Evolutionary conservation across 2,888 invertebrate species (phyloP).

Genomic region (Meghimatium bilineatum): DNA sequence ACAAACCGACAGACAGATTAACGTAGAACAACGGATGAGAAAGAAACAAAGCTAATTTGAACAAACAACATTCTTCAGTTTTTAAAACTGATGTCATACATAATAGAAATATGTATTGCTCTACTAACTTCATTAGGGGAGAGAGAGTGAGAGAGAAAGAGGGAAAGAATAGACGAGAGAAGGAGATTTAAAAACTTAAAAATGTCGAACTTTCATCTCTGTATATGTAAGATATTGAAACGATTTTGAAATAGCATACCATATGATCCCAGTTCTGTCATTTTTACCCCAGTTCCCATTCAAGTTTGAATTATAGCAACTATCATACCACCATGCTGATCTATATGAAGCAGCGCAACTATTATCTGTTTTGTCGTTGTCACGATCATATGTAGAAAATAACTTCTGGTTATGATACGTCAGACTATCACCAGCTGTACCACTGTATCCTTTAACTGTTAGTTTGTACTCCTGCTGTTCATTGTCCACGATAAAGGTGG

Average conservation of each 20-base stretch:
- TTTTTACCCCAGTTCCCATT: constrained; percentile 10
- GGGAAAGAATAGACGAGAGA: too few relatives aligned
- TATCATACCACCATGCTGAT: constrained; percentile 13
- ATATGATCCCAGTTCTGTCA: not conserved
- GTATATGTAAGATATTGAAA: not conserved
- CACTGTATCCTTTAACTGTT: not conserved
- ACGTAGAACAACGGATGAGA: too few relatives aligned
- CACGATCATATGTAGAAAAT: not conserved
- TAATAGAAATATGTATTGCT: too few relatives aligned
- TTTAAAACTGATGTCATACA: too few relatives aligned
- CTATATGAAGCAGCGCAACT: not conserved
- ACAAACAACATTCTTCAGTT: too few relatives aligned
- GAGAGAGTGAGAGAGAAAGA: too few relatives aligned
- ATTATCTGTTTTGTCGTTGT: not conserved
- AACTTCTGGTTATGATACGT: constrained; percentile 5
- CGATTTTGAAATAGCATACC: not conserved
- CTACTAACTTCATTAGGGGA: too few relatives aligned
- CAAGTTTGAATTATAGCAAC: not conserved
- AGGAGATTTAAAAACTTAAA: too few relatives aligned
- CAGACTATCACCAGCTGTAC: constrained; percentile 15
- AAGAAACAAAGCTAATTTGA: too few relatives aligned
- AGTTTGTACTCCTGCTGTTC: not conserved
- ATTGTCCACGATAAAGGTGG: constrained; percentile 2
- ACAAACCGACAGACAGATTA: too few relatives aligned
- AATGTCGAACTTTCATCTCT: constrained; percentile 4